phyloP scores from a whole-genome alignment of 35 echinoderm and acorn worm genomes.

The Apostichopus parvimensis region DNA sequence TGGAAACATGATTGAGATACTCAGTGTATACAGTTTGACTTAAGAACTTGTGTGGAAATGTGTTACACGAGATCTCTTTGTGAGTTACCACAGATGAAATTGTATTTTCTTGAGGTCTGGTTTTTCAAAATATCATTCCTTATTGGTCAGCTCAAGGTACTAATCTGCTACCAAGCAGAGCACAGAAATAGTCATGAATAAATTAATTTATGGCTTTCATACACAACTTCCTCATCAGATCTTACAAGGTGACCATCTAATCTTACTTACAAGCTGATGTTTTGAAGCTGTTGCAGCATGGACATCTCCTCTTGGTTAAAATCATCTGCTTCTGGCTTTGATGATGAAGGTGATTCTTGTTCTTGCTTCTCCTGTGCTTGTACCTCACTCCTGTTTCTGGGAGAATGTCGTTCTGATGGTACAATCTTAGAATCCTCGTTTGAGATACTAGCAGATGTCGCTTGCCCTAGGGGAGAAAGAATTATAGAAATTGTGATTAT shows the following conservation, averaged over 20 bases:
- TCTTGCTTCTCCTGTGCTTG: background rate
- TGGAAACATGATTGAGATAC: too few species aligned
- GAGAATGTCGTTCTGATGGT: background rate
- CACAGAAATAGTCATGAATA: too few species aligned
- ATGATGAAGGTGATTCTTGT: background rate
- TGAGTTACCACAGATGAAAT: too few species aligned
- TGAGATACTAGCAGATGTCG: background rate
- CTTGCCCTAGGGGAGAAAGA: background rate
- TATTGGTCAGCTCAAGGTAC: too few species aligned
- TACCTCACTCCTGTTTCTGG: background rate
- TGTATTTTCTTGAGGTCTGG: too few species aligned
- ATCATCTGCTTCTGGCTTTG: conserved; percentile 20
- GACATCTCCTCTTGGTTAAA: conserved; percentile 75
- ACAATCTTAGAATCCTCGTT: background rate
- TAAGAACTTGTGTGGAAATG: too few species aligned
- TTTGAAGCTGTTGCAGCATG: conserved; percentile 85
- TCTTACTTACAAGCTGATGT: conserved; percentile 71
- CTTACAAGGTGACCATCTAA: background rate
- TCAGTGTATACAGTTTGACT: too few species aligned
- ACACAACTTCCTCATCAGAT: too few species aligned
- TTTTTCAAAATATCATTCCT: too few species aligned
- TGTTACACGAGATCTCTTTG: too few species aligned
- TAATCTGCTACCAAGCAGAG: too few species aligned
- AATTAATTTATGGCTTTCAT: too few species aligned
- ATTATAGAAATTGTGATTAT: background rate